phyloP scores from a whole-genome alignment of 2,888 invertebrate species.

The Teleiodes luculella region DNA sequence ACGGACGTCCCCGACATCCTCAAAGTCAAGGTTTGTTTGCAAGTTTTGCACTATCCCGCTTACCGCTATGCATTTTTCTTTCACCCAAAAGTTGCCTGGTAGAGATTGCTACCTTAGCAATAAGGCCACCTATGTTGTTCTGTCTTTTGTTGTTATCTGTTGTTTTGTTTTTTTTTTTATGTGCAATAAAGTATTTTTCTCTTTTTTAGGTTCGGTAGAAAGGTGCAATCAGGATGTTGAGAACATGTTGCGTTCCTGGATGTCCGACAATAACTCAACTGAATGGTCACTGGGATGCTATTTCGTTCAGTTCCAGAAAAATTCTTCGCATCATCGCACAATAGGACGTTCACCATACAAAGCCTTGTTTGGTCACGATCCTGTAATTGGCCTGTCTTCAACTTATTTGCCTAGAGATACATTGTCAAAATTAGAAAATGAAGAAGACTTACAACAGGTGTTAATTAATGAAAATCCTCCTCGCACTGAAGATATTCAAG shows the following conservation, averaged over 20 bases:
- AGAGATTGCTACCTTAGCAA: no score
- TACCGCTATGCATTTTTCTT: no score
- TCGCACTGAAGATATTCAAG: no score
- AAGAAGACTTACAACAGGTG: constrained; percentile 14
- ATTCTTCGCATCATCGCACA: constrained; percentile 27
- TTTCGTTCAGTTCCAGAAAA: constrained; percentile 30
- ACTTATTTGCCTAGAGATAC: constrained; percentile 4
- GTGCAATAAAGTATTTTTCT: no score
- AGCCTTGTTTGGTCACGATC: constrained; percentile 32
- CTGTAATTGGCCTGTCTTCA: constrained; percentile 24
- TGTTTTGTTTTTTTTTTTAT: no score
- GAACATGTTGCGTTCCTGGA: constrained; percentile 35
- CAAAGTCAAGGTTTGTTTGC: constrained; percentile 18
- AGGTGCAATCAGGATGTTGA: constrained; percentile 34
- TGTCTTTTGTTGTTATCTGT: no score
- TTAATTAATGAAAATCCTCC: no score
- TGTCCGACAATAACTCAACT: constrained; percentile 31
- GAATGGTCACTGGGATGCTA: constrained; percentile 33
- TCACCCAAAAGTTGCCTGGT: no score
- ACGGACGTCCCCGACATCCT: constrained; percentile 19
- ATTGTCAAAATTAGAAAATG: constrained; percentile 4
- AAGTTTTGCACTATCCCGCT: no score
- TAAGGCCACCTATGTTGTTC: no score
- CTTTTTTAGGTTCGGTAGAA: no score
- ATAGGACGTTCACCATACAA: constrained; percentile 28